Evolutionary conservation across 1,140 invertebrate genomes (phyloP).

Genomic region (Philaenus spumarius): DNA sequence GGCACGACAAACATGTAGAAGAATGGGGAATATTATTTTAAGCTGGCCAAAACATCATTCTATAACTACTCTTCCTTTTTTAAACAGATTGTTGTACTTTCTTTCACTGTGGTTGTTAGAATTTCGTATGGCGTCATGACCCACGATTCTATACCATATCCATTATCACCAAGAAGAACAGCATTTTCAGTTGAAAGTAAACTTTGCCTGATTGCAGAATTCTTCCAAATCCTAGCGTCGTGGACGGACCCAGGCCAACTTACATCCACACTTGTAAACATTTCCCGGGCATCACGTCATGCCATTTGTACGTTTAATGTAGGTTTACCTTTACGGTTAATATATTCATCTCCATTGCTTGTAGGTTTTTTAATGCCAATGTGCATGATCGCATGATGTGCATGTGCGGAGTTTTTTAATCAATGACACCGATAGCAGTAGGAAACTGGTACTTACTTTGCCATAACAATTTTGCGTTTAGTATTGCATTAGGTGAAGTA

Average conservation of each 20-base stretch:
- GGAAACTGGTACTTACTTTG: slow-evolving; percentile 2
- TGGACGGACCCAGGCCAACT: not conserved
- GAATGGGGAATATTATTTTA: not conserved
- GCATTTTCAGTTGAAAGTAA: not conserved
- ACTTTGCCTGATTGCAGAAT: not conserved
- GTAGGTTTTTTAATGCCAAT: not conserved
- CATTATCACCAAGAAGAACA: not conserved
- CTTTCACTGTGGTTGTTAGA: not conserved
- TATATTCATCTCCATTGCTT: slow-evolving; percentile 3
- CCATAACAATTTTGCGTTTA: not conserved
- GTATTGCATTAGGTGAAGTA: not conserved
- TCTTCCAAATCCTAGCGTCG: slow-evolving; percentile 1
- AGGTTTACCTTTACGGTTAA: not conserved
- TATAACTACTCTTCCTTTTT: not conserved
- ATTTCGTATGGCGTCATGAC: slow-evolving; percentile 1
- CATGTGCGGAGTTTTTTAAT: no score
- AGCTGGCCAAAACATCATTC: slow-evolving; percentile 7
- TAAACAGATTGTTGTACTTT: not conserved
- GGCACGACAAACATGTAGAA: not conserved
- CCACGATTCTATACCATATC: not conserved
- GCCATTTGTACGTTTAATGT: slow-evolving; percentile 4
- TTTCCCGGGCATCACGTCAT: slow-evolving; percentile 3
- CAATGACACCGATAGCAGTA: not conserved
- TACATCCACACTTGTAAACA: not conserved
- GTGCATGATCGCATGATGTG: no score